phyloP scores from a whole-genome alignment of 1,140 invertebrate genomes.

The Xylocopa sonorina region DNA sequence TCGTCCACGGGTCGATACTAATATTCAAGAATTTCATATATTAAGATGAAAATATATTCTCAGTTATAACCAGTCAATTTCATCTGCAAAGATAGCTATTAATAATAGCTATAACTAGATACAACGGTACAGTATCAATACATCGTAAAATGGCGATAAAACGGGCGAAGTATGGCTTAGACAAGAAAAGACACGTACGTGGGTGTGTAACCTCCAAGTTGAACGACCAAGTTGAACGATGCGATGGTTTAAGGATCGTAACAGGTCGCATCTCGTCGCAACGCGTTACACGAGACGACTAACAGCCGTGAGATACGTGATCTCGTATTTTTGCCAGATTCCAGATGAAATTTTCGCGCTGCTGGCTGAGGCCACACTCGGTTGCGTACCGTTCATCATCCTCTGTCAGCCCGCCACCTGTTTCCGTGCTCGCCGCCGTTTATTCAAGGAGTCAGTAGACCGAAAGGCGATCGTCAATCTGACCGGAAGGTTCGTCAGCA shows the following conservation, averaged over 20 bases:
- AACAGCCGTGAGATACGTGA: not conserved
- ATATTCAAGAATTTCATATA: too few relatives aligned
- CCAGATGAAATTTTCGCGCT: constrained; percentile 22
- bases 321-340: constrained; percentile 1
- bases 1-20: too few relatives aligned
- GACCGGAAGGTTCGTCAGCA: constrained; percentile 41
- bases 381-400: constrained; percentile 34
- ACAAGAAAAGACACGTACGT: too few relatives aligned
- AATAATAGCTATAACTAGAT: too few relatives aligned
- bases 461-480: constrained; percentile 51
- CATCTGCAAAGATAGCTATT: too few relatives aligned
- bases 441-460: constrained; percentile 40
- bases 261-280: not conserved
- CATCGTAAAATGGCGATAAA: too few relatives aligned
- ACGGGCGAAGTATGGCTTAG: too few relatives aligned
- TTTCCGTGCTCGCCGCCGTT: constrained; percentile 13
- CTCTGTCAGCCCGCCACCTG: constrained; percentile 19
- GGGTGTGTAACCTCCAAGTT: too few relatives aligned
- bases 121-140: too few relatives aligned
- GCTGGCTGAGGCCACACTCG: constrained; percentile 4
- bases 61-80: too few relatives aligned
- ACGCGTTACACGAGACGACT: not conserved
- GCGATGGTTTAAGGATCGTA: not conserved
- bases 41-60: too few relatives aligned
- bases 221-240: too few relatives aligned